Conservation (phyloP, 2,888 invertebrate species). For the Ophion slaviceki region DNA sequence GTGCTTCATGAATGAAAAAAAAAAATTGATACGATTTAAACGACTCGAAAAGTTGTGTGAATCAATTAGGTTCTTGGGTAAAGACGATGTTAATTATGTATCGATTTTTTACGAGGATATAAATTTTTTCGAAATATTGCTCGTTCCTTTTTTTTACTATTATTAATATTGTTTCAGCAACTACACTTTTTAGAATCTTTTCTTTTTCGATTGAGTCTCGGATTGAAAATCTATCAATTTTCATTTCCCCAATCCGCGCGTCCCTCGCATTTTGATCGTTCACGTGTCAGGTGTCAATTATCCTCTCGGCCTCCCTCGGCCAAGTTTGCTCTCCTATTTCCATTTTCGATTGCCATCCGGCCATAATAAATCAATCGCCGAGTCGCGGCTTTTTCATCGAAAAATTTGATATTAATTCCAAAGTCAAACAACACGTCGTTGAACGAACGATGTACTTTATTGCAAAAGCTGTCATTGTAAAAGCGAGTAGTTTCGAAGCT, state of each 20-base stretch:
- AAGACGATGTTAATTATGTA: background rate
- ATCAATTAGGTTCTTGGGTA: background rate
- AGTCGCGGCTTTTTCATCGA: background rate
- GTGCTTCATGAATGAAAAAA: conserved; percentile 1
- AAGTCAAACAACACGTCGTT: conserved; percentile 8
- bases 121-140: too few relatives aligned
- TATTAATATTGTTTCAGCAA: too few relatives aligned
- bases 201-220: too few relatives aligned
- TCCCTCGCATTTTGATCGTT: background rate
- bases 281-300: background rate
- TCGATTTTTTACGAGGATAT: background rate
- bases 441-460: background rate
- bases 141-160: background rate
- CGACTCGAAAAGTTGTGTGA: background rate
- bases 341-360: background rate
- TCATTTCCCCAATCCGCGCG: too few relatives aligned
- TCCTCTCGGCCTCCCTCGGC: background rate
- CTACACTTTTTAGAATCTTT: too few relatives aligned
- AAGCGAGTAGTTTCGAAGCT: background rate
- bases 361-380: background rate
- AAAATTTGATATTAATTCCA: background rate
- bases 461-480: background rate
- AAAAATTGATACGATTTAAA: conserved; percentile 17
- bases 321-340: background rate
- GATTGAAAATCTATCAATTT: too few relatives aligned